Evolutionary conservation across 30 jellyfish, hydroid and myxozoan species (phyloP).

Genomic region (Cassiopea andromeda): DNA sequence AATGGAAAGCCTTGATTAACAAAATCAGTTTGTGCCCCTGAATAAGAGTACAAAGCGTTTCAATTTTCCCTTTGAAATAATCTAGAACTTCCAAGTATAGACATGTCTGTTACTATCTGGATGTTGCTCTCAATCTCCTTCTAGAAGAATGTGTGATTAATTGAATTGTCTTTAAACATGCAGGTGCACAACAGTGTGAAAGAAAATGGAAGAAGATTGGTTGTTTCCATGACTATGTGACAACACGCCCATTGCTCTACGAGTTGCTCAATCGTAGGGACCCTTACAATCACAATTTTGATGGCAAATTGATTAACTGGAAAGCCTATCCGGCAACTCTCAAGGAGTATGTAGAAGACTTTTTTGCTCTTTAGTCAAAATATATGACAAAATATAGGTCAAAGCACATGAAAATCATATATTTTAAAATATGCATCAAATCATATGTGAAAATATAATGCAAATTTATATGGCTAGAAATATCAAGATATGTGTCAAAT

Average conservation of each 20-base stretch:
- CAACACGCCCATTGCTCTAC: constrained; percentile 71
- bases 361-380: neutral
- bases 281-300: constrained; percentile 75
- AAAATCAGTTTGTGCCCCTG: too few species aligned
- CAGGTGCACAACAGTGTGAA: constrained; percentile 43
- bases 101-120: too few species aligned
- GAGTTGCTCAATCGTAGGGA: constrained; percentile 89
- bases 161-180: too few species aligned
- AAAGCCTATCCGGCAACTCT: constrained; percentile 73
- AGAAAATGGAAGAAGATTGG: constrained; percentile 87
- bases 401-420: neutral
- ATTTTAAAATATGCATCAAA: neutral
- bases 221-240: constrained; percentile 82
- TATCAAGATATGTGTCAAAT: too few species aligned
- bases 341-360: constrained; percentile 57
- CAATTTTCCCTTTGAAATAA: too few species aligned
- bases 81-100: too few species aligned
- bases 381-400: neutral
- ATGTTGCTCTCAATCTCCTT: too few species aligned
- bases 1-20: too few species aligned
- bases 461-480: neutral
- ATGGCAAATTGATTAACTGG: constrained; percentile 88
- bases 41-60: too few species aligned
- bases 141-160: too few species aligned
- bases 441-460: neutral